Conservation (phyloP, 2,888 invertebrate species). For the Apotomis betuletana region DNA sequence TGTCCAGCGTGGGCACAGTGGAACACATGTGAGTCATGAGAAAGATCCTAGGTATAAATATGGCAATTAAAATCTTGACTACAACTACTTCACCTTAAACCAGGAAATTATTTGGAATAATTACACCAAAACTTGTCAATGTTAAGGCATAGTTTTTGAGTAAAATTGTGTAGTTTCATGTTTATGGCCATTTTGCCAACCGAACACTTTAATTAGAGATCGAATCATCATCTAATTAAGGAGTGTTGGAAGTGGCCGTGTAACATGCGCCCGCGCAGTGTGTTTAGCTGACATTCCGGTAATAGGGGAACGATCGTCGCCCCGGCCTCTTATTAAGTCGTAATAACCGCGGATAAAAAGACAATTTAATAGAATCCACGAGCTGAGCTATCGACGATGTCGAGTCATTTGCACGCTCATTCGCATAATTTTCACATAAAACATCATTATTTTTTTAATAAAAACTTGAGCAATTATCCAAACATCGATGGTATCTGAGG, state of each 20-base stretch:
- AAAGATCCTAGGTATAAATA: no score
- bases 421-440: slow-evolving; percentile 63
- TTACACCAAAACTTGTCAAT: no score
- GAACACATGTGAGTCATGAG: no score
- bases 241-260: slow-evolving; percentile 3
- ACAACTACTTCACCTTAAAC: no score
- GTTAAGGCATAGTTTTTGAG: no score
- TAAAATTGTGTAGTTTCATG: no score
- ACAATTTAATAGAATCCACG: slow-evolving; percentile 48
- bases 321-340: slow-evolving; percentile 51
- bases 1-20: no score
- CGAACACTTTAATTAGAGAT: background rate
- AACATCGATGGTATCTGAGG: slow-evolving; percentile 51
- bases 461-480: slow-evolving; percentile 51
- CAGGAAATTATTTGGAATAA: no score
- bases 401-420: slow-evolving; percentile 53
- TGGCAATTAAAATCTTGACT: no score
- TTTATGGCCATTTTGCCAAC: background rate
- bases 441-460: slow-evolving; percentile 53
- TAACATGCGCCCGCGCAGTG: slow-evolving; percentile 13
- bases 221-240: slow-evolving; percentile 3
- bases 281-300: slow-evolving; percentile 50
- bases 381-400: slow-evolving; percentile 16
- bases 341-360: slow-evolving; percentile 43
- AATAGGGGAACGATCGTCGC: slow-evolving; percentile 51